These are phyloP conservation scores for Cantharis rufa DNA, from an alignment of 2,888 invertebrate species.

Conservation along the genomic window DNA sequence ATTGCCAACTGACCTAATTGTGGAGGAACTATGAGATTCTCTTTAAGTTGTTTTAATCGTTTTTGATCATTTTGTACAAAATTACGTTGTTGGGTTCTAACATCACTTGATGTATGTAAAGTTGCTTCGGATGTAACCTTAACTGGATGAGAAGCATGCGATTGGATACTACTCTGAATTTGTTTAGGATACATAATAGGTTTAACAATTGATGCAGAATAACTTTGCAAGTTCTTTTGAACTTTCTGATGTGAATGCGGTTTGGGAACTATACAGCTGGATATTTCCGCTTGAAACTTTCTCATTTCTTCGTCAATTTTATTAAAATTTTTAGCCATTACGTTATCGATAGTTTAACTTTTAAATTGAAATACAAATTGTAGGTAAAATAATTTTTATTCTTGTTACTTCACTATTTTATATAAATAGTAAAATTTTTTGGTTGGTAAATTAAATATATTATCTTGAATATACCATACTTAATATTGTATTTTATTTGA, in stretches of 20 bases:
- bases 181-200: background rate
- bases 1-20: slow-evolving; percentile 63
- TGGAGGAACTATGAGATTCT: slow-evolving; percentile 61
- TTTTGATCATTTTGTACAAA: slow-evolving; percentile 58
- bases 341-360: background rate
- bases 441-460: background rate
- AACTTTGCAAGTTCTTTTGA: background rate
- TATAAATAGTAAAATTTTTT: background rate
- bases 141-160: slow-evolving; percentile 39
- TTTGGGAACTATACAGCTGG: background rate
- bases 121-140: slow-evolving; percentile 51
- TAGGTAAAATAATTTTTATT: background rate
- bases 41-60: slow-evolving; percentile 66
- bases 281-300: background rate
- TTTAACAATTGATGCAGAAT: background rate
- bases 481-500: too few relatives aligned
- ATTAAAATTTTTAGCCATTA: background rate
- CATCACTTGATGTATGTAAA: slow-evolving; percentile 62
- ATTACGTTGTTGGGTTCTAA: slow-evolving; percentile 44
- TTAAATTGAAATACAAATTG: background rate
- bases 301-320: background rate
- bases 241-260: background rate
- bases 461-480: too few relatives aligned
- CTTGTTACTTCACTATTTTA: background rate
- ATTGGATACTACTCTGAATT: background rate